These are phyloP conservation scores for Heteronetta atricapilla DNA, from an alignment of 2,113 vertebrate species.

Conservation along the genomic window DNA sequence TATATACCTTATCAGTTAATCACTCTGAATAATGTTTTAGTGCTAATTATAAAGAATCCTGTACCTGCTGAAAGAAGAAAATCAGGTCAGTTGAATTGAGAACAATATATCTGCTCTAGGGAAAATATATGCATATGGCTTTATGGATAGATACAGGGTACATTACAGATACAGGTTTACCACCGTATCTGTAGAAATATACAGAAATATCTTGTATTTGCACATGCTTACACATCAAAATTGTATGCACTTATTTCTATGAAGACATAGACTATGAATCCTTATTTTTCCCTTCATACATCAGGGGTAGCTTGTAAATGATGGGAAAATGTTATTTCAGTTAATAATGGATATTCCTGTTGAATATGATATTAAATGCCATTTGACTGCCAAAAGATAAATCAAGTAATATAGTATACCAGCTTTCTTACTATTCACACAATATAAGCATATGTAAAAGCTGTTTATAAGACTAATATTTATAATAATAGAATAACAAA, in stretches of 20 bases:
- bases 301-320: not conserved
- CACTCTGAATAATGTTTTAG: not conserved
- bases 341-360: not conserved
- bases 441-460: not conserved
- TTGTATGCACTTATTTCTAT: not conserved
- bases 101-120: not conserved
- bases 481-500: not conserved
- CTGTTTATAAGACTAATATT: not conserved
- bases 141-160: not conserved
- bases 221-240: rapidly evolving
- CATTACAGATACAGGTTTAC: not conserved
- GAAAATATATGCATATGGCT: not conserved
- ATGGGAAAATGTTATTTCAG: not conserved
- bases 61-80: not conserved
- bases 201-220: not conserved
- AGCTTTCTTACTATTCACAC: not conserved
- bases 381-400: not conserved
- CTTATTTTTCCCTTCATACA: not conserved
- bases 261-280: not conserved
- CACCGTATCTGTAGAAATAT: not conserved
- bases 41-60: not conserved
- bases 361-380: not conserved
- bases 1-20: not conserved
- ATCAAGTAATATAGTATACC: not conserved
- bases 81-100: constrained; percentile 11